These are phyloP conservation scores for Chlorocebus sabaeus DNA, from an alignment of 2,113 vertebrate species.

Conservation along the genomic window DNA sequence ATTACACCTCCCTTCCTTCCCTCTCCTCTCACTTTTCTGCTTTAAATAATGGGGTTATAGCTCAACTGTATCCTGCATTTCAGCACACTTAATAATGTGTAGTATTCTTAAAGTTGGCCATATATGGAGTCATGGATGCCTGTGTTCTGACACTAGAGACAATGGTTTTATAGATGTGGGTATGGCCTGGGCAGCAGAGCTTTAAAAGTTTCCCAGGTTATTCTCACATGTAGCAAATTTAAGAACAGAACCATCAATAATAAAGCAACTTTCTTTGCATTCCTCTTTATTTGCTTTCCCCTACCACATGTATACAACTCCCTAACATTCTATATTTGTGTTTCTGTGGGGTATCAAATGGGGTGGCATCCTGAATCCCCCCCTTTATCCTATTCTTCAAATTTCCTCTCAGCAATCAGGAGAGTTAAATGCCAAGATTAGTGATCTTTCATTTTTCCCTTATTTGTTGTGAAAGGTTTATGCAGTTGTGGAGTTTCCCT, in stretches of 20 bases:
- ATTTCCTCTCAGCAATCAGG: not conserved
- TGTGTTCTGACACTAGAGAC: not conserved
- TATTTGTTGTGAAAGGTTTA: not conserved
- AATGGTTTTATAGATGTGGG: not conserved
- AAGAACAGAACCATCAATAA: not conserved
- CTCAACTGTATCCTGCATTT: not conserved
- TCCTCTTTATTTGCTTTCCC: not conserved
- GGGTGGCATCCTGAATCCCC: rapidly evolving
- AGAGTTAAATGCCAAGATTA: not conserved
- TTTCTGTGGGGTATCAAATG: not conserved
- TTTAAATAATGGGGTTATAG: not conserved
- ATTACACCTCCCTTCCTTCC: not conserved
- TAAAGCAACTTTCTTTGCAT: not conserved
- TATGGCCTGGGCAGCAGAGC: too few species aligned
- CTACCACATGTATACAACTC: not conserved
- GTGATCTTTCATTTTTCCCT: not conserved
- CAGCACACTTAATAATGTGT: not conserved
- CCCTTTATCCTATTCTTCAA: not conserved
- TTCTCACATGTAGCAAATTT: not conserved
- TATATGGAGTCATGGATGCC: not conserved
- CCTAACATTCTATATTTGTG: not conserved
- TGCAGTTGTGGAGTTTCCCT: not conserved
- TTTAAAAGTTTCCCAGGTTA: not conserved
- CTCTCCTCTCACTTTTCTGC: not conserved
- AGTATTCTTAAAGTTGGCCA: not conserved